Evolutionary conservation across 1,140 invertebrate genomes (phyloP).

Genomic region (Pristionchus pacificus): DNA sequence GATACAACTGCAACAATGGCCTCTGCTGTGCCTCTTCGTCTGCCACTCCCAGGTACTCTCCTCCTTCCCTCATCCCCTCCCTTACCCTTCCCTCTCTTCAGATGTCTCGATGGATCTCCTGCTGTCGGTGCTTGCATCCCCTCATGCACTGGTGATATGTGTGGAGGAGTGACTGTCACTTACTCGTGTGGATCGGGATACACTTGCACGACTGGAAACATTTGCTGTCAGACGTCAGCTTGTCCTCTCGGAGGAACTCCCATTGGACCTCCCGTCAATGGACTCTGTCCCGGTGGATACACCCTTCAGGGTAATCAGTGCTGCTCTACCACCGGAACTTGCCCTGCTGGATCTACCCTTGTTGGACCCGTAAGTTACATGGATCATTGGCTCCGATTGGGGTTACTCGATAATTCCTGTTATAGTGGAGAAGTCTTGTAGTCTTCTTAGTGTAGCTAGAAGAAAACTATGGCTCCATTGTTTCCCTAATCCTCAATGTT

Average conservation of each 20-base stretch:
- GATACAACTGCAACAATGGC: slow-evolving; percentile 55
- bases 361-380: no score
- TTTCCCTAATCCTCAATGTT: no score
- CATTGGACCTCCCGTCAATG: slow-evolving; percentile 50
- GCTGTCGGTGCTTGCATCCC: slow-evolving; percentile 55
- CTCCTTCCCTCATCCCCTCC: background rate
- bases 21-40: slow-evolving; percentile 53
- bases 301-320: slow-evolving; percentile 33
- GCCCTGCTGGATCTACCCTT: slow-evolving; percentile 14
- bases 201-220: slow-evolving; percentile 56
- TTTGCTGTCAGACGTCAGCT: slow-evolving; percentile 49
- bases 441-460: no score
- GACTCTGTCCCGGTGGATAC: slow-evolving; percentile 48
- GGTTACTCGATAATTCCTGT: no score
- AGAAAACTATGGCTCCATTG: no score
- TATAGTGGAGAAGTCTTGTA: no score
- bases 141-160: slow-evolving; percentile 35
- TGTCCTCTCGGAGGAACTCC: slow-evolving; percentile 47
- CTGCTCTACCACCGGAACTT: slow-evolving; percentile 24
- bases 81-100: slow-evolving; percentile 1
- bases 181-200: slow-evolving; percentile 40
- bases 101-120: slow-evolving; percentile 53
- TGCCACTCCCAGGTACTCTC: slow-evolving; percentile 38
- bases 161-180: slow-evolving; percentile 40
- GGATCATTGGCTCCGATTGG: no score